Percentiles rank a stretch among this genome's conserved stretches.
phyloP scores from a whole-genome alignment of 1,140 invertebrate genomes.

The Orussus abietinus region DNA sequence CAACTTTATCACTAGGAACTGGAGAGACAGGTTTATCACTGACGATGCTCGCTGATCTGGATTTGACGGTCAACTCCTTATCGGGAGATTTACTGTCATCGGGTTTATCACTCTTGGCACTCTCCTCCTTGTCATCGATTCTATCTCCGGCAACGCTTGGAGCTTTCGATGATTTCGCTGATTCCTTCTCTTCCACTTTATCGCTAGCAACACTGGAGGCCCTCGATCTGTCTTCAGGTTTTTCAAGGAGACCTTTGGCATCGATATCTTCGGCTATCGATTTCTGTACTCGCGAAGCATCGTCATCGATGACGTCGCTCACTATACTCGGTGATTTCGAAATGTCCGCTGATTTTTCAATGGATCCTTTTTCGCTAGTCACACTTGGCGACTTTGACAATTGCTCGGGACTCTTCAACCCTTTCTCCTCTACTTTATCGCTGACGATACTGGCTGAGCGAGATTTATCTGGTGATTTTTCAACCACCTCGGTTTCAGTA shows the following conservation, averaged over 20 bases:
- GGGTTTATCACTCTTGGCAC: not conserved
- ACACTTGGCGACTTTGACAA: constrained; percentile 8
- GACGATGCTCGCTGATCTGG: too few species aligned
- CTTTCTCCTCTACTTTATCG: constrained; percentile 6
- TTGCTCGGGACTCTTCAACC: constrained; percentile 1
- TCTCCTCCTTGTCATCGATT: not conserved
- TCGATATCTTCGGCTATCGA: too few species aligned
- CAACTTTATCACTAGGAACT: constrained; percentile 7
- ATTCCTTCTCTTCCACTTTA: constrained; percentile 7
- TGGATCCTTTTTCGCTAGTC: constrained; percentile 1
- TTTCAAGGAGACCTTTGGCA: not conserved
- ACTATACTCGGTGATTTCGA: not conserved
- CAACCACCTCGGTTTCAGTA: constrained; percentile 2
- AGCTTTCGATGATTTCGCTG: not conserved
- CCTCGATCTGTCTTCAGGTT: constrained; percentile 14
- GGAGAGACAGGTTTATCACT: too few species aligned
- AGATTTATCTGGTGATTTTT: constrained; percentile 10
- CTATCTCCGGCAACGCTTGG: constrained; percentile 1
- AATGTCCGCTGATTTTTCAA: not conserved
- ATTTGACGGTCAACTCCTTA: too few species aligned
- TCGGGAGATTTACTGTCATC: not conserved
- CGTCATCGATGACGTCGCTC: too few species aligned
- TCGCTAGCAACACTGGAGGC: constrained; percentile 9
- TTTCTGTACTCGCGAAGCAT: too few species aligned
- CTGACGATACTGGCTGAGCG: constrained; percentile 15